phyloP scores from a whole-genome alignment of 2,797 vertebrate species.

The Masticophis lateralis region DNA sequence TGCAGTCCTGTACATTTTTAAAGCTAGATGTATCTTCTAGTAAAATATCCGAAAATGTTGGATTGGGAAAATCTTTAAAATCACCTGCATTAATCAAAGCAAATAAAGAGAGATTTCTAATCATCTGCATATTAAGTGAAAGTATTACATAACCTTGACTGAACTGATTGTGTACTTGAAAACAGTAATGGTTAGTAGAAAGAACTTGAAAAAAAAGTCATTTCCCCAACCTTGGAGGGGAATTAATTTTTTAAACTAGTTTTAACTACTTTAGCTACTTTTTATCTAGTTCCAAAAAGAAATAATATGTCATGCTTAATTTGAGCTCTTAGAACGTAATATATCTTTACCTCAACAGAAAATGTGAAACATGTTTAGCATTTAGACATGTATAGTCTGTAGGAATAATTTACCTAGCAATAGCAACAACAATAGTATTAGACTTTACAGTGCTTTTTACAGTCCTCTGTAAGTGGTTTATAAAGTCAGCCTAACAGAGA shows the following conservation, averaged over 20 bases:
- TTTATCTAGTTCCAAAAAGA: not conserved
- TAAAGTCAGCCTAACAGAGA: not conserved
- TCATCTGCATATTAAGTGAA: not conserved
- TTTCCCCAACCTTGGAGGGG: not conserved
- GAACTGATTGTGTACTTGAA: not conserved
- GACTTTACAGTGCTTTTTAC: too few species aligned
- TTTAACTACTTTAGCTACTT: too few species aligned
- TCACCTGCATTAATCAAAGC: not conserved
- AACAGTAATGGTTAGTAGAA: not conserved
- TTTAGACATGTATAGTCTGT: not conserved
- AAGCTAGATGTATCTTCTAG: not conserved
- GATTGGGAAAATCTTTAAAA: not conserved
- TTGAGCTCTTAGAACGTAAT: not conserved
- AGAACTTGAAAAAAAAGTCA: not conserved
- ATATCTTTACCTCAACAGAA: not conserved
- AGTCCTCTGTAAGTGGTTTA: too few species aligned
- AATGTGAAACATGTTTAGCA: not conserved
- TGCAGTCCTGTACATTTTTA: not conserved
- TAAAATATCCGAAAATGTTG: not conserved
- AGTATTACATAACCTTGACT: not conserved
- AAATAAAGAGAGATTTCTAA: not conserved
- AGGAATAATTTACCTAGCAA: not conserved
- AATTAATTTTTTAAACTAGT: not conserved
- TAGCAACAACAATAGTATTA: too few species aligned
- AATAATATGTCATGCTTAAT: not conserved